Conservation (phyloP, 2,113 vertebrate genomes). For the Misgurnus anguillicaudatus region DNA sequence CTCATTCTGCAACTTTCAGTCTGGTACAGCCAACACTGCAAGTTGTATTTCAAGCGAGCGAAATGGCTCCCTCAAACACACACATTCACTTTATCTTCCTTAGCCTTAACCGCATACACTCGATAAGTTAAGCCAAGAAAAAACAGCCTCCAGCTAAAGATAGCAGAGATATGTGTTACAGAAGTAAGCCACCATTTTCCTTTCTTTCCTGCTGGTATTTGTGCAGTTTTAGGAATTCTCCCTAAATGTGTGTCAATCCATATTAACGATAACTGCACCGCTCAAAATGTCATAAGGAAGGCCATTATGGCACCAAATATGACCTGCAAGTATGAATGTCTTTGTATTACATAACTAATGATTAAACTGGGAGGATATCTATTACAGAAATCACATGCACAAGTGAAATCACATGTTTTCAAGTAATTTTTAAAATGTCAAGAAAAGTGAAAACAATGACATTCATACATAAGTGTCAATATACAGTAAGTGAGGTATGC, state of each 20-base stretch:
- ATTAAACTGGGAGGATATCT: not conserved
- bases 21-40: not conserved
- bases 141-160: conserved; percentile 59
- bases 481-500: not conserved
- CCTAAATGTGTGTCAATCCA: not conserved
- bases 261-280: not conserved
- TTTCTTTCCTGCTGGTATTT: conserved; percentile 62
- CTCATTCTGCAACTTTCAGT: not conserved
- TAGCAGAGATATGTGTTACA: conserved; percentile 64
- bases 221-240: conserved; percentile 22
- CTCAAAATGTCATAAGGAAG: not conserved
- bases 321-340: too few species aligned
- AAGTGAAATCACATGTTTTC: too few species aligned
- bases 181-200: conserved; percentile 47
- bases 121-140: conserved; percentile 62
- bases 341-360: not conserved
- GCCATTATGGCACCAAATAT: not conserved
- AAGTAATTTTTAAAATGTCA: too few species aligned
- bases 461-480: too few species aligned
- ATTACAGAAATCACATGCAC: too few species aligned
- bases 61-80: conserved; percentile 46
- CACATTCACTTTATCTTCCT: not conserved
- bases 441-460: too few species aligned
- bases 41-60: conserved; percentile 60
- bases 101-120: conserved; percentile 35